These are phyloP conservation scores for Drosophila flavopinicola DNA, from an alignment of 2,888 invertebrate species.

Conservation along the genomic window DNA sequence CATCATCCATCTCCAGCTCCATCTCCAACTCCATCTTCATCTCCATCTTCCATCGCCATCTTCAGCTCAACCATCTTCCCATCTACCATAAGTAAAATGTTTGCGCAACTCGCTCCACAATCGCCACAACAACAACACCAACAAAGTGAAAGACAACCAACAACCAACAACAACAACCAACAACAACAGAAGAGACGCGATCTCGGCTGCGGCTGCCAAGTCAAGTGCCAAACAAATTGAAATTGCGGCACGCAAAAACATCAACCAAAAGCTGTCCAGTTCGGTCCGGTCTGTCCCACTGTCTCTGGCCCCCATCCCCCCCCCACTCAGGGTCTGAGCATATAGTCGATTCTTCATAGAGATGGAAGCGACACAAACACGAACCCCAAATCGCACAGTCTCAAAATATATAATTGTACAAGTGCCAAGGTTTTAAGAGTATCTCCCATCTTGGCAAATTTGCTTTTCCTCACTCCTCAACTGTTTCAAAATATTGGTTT, in stretches of 20 bases:
- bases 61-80: slow-evolving; percentile 16
- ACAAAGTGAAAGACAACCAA: slow-evolving; percentile 64
- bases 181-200: slow-evolving; percentile 10
- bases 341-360: slow-evolving; percentile 1
- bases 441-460: too few relatives aligned
- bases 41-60: slow-evolving; percentile 14
- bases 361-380: slow-evolving; percentile 8
- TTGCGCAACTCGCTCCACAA: slow-evolving; percentile 70
- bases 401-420: not conserved
- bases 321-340: not conserved
- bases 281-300: slow-evolving; percentile 3
- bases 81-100: slow-evolving; percentile 68
- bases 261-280: slow-evolving; percentile 51
- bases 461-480: not conserved
- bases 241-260: slow-evolving; percentile 77
- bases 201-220: slow-evolving; percentile 46
- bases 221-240: slow-evolving; percentile 79
- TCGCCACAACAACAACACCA: slow-evolving; percentile 26
- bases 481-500: too few relatives aligned
- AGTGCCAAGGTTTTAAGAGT: too few relatives aligned
- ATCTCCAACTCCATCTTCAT: slow-evolving; percentile 8
- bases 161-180: not conserved
- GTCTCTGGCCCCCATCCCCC: not conserved
- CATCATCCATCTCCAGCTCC: slow-evolving; percentile 24
- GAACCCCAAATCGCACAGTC: not conserved